Evolutionary conservation across 2,113 vertebrate species (phyloP).

Genomic region (Psettodes erumei): DNA sequence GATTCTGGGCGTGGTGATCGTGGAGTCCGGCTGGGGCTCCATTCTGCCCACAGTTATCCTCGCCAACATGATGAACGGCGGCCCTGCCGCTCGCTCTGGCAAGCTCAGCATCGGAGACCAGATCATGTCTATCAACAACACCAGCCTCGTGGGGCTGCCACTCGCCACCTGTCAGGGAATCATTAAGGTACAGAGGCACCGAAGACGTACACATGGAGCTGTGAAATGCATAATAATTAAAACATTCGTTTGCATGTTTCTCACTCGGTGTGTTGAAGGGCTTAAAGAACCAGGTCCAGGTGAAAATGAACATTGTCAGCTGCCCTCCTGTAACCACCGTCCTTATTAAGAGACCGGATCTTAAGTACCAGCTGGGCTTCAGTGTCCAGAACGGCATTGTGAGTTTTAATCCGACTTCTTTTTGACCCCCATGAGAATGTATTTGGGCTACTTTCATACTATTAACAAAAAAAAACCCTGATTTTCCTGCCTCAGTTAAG

Average conservation of each 20-base stretch:
- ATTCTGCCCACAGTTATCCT: constrained; percentile 98
- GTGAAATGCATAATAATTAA: background rate
- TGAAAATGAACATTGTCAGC: constrained; percentile 98
- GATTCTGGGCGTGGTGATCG: constrained; percentile 97
- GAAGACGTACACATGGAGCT: background rate
- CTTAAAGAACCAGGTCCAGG: constrained; percentile 96
- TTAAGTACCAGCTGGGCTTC: constrained; percentile 99
- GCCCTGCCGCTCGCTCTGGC: constrained; percentile 94
- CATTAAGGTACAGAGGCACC: constrained; percentile 74
- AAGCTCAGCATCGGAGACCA: constrained; percentile 99
- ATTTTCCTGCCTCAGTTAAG: background rate
- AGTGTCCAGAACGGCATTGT: constrained; percentile 99
- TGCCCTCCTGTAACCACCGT: constrained; percentile 98
- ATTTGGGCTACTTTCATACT: background rate
- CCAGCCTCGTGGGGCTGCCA: constrained; percentile 96
- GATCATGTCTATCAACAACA: constrained; percentile 99
- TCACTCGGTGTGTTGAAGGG: constrained; percentile 81
- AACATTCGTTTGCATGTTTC: background rate
- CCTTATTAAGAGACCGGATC: constrained; percentile 97
- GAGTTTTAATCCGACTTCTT: constrained; percentile 73
- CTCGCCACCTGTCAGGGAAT: constrained; percentile 98
- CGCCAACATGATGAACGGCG: constrained; percentile 99
- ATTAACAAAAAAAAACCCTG: no score
- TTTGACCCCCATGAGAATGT: background rate
- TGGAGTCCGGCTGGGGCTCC: constrained; percentile 99